Conservation (phyloP, 2,113 vertebrate species). For the Sprattus sprattus region DNA sequence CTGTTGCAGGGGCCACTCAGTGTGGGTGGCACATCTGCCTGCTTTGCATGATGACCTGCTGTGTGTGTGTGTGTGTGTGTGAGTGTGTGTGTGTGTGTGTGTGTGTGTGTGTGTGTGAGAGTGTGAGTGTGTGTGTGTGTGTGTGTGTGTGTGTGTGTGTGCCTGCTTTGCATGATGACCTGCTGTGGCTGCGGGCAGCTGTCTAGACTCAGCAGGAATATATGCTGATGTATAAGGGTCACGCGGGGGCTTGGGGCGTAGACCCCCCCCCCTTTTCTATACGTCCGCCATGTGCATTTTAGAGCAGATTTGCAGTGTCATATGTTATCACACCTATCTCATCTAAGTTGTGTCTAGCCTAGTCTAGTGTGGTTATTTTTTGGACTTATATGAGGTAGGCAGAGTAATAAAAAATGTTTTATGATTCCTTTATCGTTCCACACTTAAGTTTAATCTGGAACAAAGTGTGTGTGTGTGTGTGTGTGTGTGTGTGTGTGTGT, state of each 20-base stretch:
- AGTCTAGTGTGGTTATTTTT: not conserved
- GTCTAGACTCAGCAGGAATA: slow-evolving; percentile 26
- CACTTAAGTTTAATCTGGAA: not conserved
- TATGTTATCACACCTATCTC: not conserved
- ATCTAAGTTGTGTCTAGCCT: not conserved
- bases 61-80: no score
- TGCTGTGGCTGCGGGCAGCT: slow-evolving; percentile 27
- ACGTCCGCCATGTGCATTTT: not conserved
- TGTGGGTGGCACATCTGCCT: slow-evolving; percentile 29
- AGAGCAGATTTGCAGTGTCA: not conserved
- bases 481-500: not conserved
- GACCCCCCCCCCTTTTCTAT: not conserved
- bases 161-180: slow-evolving; percentile 35
- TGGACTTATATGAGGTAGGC: not conserved
- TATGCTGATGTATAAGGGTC: slow-evolving; percentile 36
- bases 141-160: no score
- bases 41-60: slow-evolving; percentile 34
- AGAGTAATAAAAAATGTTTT: not conserved
- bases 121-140: no score
- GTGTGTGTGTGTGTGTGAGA: no score
- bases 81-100: no score
- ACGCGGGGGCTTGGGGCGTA: slow-evolving; percentile 1
- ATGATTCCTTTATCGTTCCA: not conserved
- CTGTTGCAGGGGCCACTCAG: slow-evolving; percentile 13
- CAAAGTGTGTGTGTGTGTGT: not conserved